These are phyloP conservation scores for Aurelia coerulea DNA, from an alignment of 30 jellyfish, hydroid and myxozoan genomes.

Conservation along the genomic window DNA sequence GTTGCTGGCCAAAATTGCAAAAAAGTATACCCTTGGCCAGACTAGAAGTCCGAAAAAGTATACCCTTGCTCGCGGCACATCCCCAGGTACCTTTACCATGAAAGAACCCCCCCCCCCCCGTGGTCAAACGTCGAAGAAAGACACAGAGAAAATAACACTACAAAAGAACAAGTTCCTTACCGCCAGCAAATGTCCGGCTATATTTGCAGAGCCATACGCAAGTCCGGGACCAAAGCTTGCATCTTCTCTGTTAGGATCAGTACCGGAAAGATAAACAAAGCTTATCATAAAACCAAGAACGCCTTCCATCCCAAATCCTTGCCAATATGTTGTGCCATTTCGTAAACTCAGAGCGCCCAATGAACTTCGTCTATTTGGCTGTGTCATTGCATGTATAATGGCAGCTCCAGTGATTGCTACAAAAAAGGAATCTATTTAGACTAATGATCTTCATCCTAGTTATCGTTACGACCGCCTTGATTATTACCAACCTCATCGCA, in stretches of 20 bases:
- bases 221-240: constrained; percentile 70
- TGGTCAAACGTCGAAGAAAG: no score
- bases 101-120: no score
- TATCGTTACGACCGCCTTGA: no score
- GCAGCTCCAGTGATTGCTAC: constrained; percentile 80
- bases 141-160: no score
- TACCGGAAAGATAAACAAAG: constrained; percentile 57
- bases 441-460: neutral
- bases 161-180: constrained; percentile 3
- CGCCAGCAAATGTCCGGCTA: constrained; percentile 73
- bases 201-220: constrained; percentile 61
- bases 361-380: constrained; percentile 26
- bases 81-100: no score
- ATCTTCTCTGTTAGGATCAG: constrained; percentile 58
- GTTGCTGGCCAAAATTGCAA: no score
- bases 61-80: no score
- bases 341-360: constrained; percentile 62
- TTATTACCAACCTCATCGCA: neutral
- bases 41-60: no score
- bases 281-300: constrained; percentile 51
- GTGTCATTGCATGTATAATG: constrained; percentile 63
- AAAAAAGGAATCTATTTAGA: neutral
- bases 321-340: constrained; percentile 58
- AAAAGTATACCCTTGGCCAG: no score
- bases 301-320: constrained; percentile 78